Percentiles rank a stretch among this genome's conserved stretches.
These are phyloP conservation scores for Eumaeus atala DNA, from an alignment of 1,140 invertebrate species.

Conservation along the genomic window DNA sequence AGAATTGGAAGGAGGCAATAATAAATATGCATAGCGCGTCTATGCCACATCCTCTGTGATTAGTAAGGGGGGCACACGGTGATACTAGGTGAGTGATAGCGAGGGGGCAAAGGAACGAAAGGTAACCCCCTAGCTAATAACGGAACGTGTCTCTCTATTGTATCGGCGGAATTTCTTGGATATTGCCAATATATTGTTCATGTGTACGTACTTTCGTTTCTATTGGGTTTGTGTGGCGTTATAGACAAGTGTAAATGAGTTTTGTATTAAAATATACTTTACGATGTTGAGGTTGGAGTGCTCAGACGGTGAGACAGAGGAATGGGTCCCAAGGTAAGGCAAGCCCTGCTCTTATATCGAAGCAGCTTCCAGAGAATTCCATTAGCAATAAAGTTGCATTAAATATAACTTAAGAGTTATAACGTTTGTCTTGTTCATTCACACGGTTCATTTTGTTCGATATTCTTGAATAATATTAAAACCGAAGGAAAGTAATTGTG, in stretches of 20 bases:
- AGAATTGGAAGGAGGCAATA: constrained; percentile 62
- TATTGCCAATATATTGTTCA: constrained; percentile 70
- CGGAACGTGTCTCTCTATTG: constrained; percentile 58
- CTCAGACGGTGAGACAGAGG: background rate
- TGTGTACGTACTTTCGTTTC: constrained; percentile 63
- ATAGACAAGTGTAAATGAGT: constrained; percentile 1
- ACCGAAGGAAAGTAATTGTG: constrained; percentile 21
- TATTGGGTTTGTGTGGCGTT: constrained; percentile 19
- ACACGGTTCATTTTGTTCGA: no score
- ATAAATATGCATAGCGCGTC: constrained; percentile 73
- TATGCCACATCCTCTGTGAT: constrained; percentile 69
- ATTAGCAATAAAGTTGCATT: constrained; percentile 7
- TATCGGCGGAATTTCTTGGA: constrained; percentile 65
- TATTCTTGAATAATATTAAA: no score
- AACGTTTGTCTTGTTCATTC: no score
- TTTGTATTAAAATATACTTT: constrained; percentile 6
- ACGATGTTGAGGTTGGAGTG: background rate
- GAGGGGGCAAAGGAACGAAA: constrained; percentile 51
- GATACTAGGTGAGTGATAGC: constrained; percentile 69
- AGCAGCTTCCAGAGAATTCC: constrained; percentile 1
- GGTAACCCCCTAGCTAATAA: constrained; percentile 63
- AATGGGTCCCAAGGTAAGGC: constrained; percentile 1
- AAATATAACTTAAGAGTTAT: constrained; percentile 1
- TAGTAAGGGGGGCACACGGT: constrained; percentile 53
- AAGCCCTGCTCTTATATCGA: background rate